A percentile compares a stretch with the other conserved stretches of the same genome.
Evolutionary conservation across 2,797 vertebrate genomes (phyloP).

Genomic region (Acanthurus leucopareius): DNA sequence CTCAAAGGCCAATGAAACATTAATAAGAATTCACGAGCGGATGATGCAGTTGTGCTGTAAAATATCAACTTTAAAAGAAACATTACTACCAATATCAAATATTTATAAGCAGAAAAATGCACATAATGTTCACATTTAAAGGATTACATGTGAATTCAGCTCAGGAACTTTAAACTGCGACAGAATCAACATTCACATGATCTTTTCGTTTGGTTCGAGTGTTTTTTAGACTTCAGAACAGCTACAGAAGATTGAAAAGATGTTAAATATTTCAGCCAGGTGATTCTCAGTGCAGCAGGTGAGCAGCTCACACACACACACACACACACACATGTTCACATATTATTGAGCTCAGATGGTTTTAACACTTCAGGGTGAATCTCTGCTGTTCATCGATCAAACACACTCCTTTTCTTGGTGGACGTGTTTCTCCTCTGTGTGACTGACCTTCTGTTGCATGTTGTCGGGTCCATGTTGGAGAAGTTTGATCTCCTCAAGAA

Average conservation of each 20-base stretch:
- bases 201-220: too few species aligned
- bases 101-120: constrained; percentile 3
- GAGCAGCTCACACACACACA: background rate
- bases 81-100: background rate
- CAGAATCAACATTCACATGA: background rate
- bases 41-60: constrained; percentile 15
- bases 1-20: constrained; percentile 52
- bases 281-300: too few species aligned
- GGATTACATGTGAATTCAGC: background rate
- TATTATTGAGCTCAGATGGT: background rate
- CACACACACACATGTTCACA: background rate
- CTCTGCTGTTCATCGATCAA: background rate
- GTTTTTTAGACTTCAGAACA: too few species aligned
- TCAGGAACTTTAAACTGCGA: background rate
- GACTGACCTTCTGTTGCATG: background rate
- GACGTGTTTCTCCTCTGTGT: too few species aligned
- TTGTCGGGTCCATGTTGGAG: background rate
- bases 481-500: too few species aligned
- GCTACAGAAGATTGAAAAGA: too few species aligned
- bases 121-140: background rate
- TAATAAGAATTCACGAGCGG: constrained; percentile 40
- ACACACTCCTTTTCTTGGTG: too few species aligned
- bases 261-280: too few species aligned
- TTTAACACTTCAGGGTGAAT: background rate
- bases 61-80: constrained; percentile 37